Evolutionary conservation across 2,888 invertebrate genomes (phyloP).

Genomic region (Polydrusus pterygomalis): DNA sequence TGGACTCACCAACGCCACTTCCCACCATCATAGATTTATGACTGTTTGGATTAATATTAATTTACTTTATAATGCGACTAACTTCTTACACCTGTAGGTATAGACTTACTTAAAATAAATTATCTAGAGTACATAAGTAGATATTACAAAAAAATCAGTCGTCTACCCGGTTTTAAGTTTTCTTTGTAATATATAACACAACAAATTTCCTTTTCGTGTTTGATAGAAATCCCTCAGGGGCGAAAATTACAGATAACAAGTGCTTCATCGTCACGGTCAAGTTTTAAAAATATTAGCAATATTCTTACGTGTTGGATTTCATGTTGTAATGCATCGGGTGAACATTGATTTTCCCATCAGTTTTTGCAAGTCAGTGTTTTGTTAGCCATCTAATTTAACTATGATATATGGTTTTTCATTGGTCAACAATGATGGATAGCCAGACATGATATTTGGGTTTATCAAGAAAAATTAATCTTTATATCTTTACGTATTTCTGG

Average conservation of each 20-base stretch:
- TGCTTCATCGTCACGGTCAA: constrained; percentile 24
- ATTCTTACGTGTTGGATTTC: constrained; percentile 5
- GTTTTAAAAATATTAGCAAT: constrained; percentile 23
- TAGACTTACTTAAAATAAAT: no score
- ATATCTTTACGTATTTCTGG: no score
- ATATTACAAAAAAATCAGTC: no score
- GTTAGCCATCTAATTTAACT: background rate
- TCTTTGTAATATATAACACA: background rate
- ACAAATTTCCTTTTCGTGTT: constrained; percentile 21
- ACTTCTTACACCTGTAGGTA: no score
- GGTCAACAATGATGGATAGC: background rate
- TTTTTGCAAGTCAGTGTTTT: constrained; percentile 14
- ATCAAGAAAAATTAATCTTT: no score
- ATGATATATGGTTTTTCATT: background rate
- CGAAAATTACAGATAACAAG: constrained; percentile 20
- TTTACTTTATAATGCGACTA: no score
- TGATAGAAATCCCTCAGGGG: constrained; percentile 2
- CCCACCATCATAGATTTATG: no score
- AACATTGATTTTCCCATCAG: constrained; percentile 6
- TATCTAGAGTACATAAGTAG: no score
- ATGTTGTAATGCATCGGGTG: background rate
- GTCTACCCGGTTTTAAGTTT: no score
- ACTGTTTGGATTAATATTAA: no score
- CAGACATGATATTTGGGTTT: no score
- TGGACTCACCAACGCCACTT: no score